phyloP scores from a whole-genome alignment of 2,113 vertebrate species.

The Oxyruncus cristatus region DNA sequence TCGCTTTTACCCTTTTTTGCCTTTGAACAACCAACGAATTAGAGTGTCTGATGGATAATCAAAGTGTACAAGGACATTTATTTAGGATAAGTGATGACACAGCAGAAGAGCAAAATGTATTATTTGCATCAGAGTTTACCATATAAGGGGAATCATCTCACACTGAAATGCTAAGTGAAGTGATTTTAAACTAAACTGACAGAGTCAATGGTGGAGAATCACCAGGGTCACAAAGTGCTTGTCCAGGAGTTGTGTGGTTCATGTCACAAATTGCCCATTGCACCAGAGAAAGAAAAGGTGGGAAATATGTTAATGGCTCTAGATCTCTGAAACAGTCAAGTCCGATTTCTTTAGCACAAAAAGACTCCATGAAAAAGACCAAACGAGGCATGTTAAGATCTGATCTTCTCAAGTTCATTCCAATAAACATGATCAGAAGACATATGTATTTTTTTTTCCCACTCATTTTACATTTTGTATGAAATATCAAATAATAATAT shows the following conservation, averaged over 20 bases:
- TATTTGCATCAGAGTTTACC: not conserved
- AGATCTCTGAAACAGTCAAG: not conserved
- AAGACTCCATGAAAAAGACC: not conserved
- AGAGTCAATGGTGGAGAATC: not conserved
- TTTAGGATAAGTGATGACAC: not conserved
- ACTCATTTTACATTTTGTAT: not conserved
- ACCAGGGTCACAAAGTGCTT: not conserved
- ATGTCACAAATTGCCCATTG: not conserved
- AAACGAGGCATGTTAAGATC: not conserved
- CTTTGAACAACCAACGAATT: not conserved
- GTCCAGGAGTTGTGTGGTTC: not conserved
- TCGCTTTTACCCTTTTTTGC: not conserved
- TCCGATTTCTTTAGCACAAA: not conserved
- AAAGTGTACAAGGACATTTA: not conserved
- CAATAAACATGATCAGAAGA: not conserved
- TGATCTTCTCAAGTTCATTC: not conserved
- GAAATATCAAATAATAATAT: not conserved
- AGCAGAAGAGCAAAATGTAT: not conserved
- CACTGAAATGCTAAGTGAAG: not conserved
- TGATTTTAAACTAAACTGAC: not conserved
- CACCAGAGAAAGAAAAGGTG: not conserved
- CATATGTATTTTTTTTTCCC: not conserved
- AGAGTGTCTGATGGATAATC: not conserved
- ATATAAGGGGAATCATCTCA: not conserved
- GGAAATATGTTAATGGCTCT: not conserved